Percentiles rank a stretch among this genome's conserved stretches.
Evolutionary conservation across 2,113 vertebrate genomes (phyloP).

Genomic region (Montifringilla adamsi): DNA sequence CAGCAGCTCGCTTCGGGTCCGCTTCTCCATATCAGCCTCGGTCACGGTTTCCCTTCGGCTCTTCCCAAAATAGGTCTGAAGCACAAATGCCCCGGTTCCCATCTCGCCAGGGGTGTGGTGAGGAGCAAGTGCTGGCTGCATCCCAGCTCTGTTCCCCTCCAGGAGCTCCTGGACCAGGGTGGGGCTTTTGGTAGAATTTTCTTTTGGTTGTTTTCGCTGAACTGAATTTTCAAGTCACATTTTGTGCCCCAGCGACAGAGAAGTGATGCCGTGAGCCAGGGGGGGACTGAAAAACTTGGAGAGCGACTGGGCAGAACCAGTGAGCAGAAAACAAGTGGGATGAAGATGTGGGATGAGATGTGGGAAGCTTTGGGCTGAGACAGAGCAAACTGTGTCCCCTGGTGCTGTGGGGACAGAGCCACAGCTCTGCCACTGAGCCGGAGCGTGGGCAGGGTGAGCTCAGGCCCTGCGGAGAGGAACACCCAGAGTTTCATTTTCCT

Average conservation of each 20-base stretch:
- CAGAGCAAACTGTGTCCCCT: rapidly evolving
- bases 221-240: rapidly evolving
- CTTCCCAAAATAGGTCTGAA: background rate
- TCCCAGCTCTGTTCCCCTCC: background rate
- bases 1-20: background rate
- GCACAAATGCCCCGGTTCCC: background rate
- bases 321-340: background rate
- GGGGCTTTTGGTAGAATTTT: background rate
- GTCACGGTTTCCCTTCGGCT: background rate
- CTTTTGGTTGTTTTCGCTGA: background rate
- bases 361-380: background rate
- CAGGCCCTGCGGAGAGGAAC: background rate
- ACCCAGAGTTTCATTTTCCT: background rate
- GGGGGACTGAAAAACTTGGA: rapidly evolving
- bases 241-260: background rate
- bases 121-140: background rate
- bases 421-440: rapidly evolving
- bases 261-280: rapidly evolving
- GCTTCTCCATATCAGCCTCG: background rate
- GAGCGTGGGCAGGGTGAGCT: background rate
- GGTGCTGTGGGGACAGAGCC: background rate
- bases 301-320: rapidly evolving
- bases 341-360: background rate
- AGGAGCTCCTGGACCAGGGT: background rate
- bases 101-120: background rate